Percentiles rank a stretch among this genome's conserved stretches.
These are phyloP conservation scores for Melanostigma gelatinosum DNA, from an alignment of 2,113 vertebrate genomes.

Conservation along the genomic window DNA sequence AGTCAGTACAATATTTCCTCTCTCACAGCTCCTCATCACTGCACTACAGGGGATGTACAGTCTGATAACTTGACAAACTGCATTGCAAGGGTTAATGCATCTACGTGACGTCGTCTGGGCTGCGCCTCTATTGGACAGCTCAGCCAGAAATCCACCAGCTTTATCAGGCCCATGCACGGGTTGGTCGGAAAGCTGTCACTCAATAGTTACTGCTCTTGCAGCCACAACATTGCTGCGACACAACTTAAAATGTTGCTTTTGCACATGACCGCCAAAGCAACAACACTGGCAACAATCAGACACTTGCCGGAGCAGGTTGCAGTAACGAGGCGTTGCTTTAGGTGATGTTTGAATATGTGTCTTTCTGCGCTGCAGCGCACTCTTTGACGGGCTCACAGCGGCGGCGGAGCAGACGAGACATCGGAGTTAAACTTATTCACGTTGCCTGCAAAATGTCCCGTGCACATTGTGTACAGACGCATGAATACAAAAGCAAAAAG, in stretches of 20 bases:
- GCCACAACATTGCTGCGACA: constrained; percentile 83
- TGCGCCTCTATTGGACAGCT: constrained; percentile 73
- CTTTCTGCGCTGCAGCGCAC: constrained; percentile 8
- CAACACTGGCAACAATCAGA: neutral
- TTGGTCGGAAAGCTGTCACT: constrained; percentile 77
- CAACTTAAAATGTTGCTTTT: constrained; percentile 70
- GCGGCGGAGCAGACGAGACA: neutral
- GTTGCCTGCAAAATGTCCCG: neutral
- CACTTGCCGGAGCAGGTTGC: neutral
- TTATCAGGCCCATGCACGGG: constrained; percentile 55
- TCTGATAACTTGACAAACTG: constrained; percentile 37
- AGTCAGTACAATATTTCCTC: constrained; percentile 29
- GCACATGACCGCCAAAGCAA: too few species aligned
- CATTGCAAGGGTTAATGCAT: constrained; percentile 64
- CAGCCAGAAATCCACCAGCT: constrained; percentile 53
- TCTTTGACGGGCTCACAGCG: constrained; percentile 14
- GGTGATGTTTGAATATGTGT: neutral
- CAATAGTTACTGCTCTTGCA: constrained; percentile 77
- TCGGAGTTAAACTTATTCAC: constrained; percentile 36
- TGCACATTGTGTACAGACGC: constrained; percentile 4
- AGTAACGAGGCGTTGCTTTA: neutral
- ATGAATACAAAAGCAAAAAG: neutral
- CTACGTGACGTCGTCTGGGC: constrained; percentile 71
- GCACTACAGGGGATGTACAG: constrained; percentile 44
- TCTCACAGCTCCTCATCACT: constrained; percentile 27